Conservation (phyloP, 2,888 invertebrate genomes). For the Drosophila histrio region DNA sequence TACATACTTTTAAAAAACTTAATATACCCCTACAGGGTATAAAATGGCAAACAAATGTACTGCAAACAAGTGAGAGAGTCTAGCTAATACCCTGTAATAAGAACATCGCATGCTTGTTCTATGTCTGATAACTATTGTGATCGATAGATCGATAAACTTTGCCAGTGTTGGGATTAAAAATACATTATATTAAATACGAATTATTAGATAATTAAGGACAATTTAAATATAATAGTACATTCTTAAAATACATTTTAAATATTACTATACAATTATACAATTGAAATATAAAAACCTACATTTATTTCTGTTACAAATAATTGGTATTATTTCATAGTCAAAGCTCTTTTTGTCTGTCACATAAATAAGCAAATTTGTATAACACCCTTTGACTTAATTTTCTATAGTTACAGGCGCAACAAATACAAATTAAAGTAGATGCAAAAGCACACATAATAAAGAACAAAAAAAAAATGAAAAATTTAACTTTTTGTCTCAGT, state of each 20-base stretch:
- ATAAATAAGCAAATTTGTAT: background rate
- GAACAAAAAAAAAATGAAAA: constrained; percentile 28
- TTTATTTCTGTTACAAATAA: too few relatives aligned
- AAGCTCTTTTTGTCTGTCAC: background rate
- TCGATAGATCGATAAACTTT: background rate
- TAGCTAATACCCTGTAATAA: background rate
- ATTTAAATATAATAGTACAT: too few relatives aligned
- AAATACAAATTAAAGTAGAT: constrained; percentile 15
- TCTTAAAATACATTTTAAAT: background rate
- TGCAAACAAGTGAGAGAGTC: background rate
- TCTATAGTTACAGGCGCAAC: constrained; percentile 8
- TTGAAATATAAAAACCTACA: too few relatives aligned
- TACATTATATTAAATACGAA: too few relatives aligned
- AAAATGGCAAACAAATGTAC: background rate
- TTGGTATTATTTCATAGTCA: too few relatives aligned
- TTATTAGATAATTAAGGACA: too few relatives aligned
- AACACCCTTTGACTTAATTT: background rate
- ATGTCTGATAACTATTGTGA: background rate
- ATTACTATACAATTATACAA: too few relatives aligned
- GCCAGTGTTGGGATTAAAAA: too few relatives aligned
- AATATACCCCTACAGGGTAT: too few relatives aligned
- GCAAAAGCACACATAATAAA: constrained; percentile 8
- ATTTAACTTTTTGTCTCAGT: constrained; percentile 18
- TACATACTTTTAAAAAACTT: too few relatives aligned
- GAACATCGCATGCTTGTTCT: background rate